Base-by-base conservation (phyloP, 2,888 invertebrate genomes). In the Phymatocera aterrima region DNA sequence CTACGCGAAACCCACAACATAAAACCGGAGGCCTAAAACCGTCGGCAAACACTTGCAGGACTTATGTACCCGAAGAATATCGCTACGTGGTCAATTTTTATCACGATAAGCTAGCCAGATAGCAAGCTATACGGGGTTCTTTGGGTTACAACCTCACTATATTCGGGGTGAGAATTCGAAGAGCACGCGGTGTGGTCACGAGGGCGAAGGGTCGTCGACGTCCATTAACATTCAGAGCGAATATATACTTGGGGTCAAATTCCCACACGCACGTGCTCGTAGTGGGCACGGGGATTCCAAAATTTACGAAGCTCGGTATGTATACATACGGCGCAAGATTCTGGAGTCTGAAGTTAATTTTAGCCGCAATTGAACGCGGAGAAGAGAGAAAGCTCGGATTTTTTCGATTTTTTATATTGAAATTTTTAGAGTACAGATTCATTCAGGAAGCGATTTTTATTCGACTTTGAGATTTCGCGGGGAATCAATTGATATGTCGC, bases 191-290 rank as follows among this genome's bases (percentile, higher is more conserved):
- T n/a, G 57, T 28, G 8, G 40, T 4, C 4, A 4, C 40, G 8
- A 40, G 40, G 57, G 57, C 24, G 15, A 57, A n/a, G 57, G 57
- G 57, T 57, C 57, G 57, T 57, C 28, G 57, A 57, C 57, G 57
- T 28, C 57, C 28, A 57, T 57, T 57, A 57, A 57, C 57, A 57
- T 57, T 28, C 57, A 28, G 28, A 57, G 57, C 28, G 57, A 57
- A 57, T 57, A 57, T n/a, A n/a, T n/a, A 28, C 28, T 48, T 28
- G 57, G 57, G 57, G 57, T 57, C 57, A 57, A 28, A n/a, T n/a
- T n/a, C n/a, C n/a, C 10, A 57, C 21, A 57, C 57, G 15, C 57
- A 28, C 57, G 28, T 57, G 57, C 1, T 57, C 57, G 28, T 28
- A 57, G 28, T 28, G 57, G 24, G 28, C 28, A n/a, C n/a, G n/a